Base-by-base conservation (phyloP, 1,140 invertebrate genomes). In the Caenorhabditis remanei region DNA sequence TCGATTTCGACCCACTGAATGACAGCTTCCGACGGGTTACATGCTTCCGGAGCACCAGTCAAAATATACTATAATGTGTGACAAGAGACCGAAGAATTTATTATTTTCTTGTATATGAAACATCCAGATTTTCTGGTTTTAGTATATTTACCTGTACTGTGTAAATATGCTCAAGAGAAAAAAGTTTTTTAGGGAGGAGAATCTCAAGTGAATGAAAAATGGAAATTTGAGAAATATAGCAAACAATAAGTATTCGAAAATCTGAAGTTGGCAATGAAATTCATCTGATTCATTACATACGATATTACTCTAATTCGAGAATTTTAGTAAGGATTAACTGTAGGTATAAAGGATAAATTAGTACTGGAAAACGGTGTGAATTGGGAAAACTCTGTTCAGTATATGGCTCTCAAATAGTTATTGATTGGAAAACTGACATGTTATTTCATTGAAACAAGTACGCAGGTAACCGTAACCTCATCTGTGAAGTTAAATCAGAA, bases 1-100 rank as follows among this genome's bases (percentile, higher is more conserved):
- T 79, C 71, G 71, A 79, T 79, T 79, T 79, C 71, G 71, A 79
- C 71, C 24, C 41, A 50, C 71, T 79, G 71, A 79, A 79, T 53
- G 71, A 79, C 71, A n/a, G 71, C 71, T 79, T 79, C 71, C 71
- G 71, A 53, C 61, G 65, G 19, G 65, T 71, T 32, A 71, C 65
- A 71, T 79, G 71, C 21, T 53, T 63, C 14, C 61, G 21, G 71
- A n/a, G 43, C 19, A 75, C 41, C 8, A 24, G 67, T 75, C 41
- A 75, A 79, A 79, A 79, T 50, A 79, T 79, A 79, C 40, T 19
- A 50, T 79, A 32, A 13, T 46, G 40, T 41, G 16, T 71, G 40
- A 48, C 65, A 71, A 71, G 24, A 21, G 58, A 32, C 32, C 32
- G 32, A 32, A 32, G 32, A 32, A 14, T 46, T 6, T 71, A 46